Evolutionary conservation across 1,140 invertebrate species (phyloP).

Genomic region (Apis laboriosa): DNA sequence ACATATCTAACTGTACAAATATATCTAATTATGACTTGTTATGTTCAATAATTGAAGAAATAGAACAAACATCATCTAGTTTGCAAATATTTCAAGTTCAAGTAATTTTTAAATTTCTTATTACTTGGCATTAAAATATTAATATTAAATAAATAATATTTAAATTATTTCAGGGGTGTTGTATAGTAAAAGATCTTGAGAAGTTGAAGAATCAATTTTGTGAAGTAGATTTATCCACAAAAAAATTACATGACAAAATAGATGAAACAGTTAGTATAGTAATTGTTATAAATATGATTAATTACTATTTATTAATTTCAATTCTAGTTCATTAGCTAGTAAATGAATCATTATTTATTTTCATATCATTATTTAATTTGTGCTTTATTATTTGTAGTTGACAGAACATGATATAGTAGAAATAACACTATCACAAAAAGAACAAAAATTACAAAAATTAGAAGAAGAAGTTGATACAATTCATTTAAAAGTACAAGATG

Average conservation of each 20-base stretch:
- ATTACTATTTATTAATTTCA: conserved; percentile 1
- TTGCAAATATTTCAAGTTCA: conserved; percentile 66
- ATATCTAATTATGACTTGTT: conserved; percentile 67
- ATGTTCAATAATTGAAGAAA: conserved; percentile 70
- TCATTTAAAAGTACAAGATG: conserved; percentile 76
- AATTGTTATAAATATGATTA: background rate
- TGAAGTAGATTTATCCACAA: conserved; percentile 66
- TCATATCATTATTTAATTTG: conserved; percentile 7
- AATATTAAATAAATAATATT: conserved; percentile 39
- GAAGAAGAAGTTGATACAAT: conserved; percentile 75
- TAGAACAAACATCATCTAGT: conserved; percentile 73
- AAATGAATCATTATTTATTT: no score
- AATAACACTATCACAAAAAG: conserved; percentile 65
- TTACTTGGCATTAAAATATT: conserved; percentile 5
- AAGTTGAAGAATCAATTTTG: conserved; percentile 71
- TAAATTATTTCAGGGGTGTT: conserved; percentile 58
- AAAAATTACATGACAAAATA: conserved; percentile 71
- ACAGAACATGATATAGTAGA: conserved; percentile 67
- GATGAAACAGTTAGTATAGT: conserved; percentile 70
- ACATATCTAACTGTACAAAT: conserved; percentile 56
- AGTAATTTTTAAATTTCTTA: conserved; percentile 55
- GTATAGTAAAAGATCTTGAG: conserved; percentile 59
- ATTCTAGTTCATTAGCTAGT: background rate
- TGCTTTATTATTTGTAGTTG: conserved; percentile 61
- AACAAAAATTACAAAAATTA: conserved; percentile 70